phyloP scores from a whole-genome alignment of 2,113 vertebrate genomes.

The Serinus canaria region DNA sequence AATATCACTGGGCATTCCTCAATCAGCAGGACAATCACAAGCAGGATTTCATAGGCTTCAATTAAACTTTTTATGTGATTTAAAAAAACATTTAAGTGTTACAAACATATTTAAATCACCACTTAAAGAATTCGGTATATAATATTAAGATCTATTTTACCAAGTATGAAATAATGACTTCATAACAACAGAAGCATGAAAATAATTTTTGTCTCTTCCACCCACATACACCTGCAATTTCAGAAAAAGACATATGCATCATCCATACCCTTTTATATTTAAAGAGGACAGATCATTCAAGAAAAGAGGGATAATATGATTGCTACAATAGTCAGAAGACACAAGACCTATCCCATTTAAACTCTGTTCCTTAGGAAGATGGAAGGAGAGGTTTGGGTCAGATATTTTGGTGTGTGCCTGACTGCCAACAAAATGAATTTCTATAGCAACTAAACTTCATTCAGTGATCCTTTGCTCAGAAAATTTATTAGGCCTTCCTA shows the following conservation, averaged over 20 bases:
- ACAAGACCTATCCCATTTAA: slow-evolving; percentile 17
- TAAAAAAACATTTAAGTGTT: slow-evolving; percentile 73
- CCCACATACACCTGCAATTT: slow-evolving; percentile 63
- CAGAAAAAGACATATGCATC: slow-evolving; percentile 61
- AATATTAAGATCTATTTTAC: slow-evolving; percentile 63
- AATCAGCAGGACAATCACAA: slow-evolving; percentile 62
- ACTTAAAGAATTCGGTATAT: slow-evolving; percentile 69
- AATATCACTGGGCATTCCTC: slow-evolving; percentile 59
- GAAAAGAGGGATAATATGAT: slow-evolving; percentile 60
- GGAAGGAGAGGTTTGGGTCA: slow-evolving; percentile 15
- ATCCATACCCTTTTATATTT: slow-evolving; percentile 56
- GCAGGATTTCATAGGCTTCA: slow-evolving; percentile 52
- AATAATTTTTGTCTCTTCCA: slow-evolving; percentile 57
- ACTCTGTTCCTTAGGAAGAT: background rate
- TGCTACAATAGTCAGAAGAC: slow-evolving; percentile 40
- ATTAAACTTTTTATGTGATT: slow-evolving; percentile 71
- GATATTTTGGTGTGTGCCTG: slow-evolving; percentile 13
- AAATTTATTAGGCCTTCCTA: background rate
- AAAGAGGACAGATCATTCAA: slow-evolving; percentile 64
- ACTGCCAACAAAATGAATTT: background rate
- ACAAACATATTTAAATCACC: slow-evolving; percentile 73
- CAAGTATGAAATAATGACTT: slow-evolving; percentile 71
- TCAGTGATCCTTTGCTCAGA: slow-evolving; percentile 1
- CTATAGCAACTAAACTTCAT: background rate
- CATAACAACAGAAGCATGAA: slow-evolving; percentile 66